Evolutionary conservation across 2,797 vertebrate genomes (phyloP).

Genomic region (Eulemur coronatus): DNA sequence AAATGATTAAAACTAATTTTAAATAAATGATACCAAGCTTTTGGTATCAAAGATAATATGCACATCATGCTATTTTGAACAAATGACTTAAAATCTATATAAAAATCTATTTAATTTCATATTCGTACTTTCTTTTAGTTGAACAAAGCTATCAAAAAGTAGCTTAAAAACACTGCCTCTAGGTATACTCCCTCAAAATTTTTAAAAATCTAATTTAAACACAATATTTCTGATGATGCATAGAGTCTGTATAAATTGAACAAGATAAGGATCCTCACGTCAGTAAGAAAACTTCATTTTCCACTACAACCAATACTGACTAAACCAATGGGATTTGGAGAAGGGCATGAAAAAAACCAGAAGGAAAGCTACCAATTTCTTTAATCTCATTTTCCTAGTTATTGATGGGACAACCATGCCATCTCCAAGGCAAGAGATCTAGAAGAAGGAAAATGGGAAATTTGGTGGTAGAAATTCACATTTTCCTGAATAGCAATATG

Average conservation of each 20-base stretch:
- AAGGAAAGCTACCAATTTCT: neutral
- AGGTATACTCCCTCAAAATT: neutral
- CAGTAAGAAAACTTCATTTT: neutral
- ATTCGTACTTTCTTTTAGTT: neutral
- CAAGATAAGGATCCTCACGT: neutral
- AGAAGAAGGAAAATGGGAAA: neutral
- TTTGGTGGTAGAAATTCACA: neutral
- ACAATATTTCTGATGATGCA: neutral
- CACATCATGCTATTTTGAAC: constrained; percentile 1
- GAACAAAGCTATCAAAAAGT: neutral
- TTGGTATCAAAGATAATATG: neutral
- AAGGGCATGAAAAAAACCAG: neutral
- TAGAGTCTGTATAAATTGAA: neutral
- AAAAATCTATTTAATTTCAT: neutral
- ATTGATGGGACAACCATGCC: neutral
- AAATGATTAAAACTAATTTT: constrained; percentile 44
- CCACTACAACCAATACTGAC: neutral
- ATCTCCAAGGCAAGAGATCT: neutral
- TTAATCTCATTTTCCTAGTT: neutral
- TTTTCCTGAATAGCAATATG: neutral
- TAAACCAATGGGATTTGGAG: neutral
- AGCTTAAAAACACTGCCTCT: neutral
- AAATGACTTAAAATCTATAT: constrained; percentile 10
- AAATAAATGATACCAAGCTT: neutral
- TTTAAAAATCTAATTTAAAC: neutral